Conservation (phyloP, 2,113 vertebrate species). For the Osmerus eperlanus region DNA sequence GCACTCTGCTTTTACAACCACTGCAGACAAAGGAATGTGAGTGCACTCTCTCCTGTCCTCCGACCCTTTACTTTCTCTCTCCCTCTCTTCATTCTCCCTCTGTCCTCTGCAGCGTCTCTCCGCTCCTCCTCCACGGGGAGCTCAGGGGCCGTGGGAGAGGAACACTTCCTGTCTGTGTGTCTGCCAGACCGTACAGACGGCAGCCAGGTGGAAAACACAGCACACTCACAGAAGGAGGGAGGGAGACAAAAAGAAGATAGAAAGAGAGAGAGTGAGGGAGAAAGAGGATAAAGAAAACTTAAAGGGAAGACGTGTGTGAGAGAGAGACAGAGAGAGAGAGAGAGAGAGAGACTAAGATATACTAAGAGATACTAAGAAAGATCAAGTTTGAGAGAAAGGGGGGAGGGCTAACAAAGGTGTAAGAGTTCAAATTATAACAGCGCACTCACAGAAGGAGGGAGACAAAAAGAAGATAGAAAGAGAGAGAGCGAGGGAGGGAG, state of each 20-base stretch:
- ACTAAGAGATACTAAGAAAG: too few species aligned
- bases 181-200: conserved; percentile 2
- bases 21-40: conserved; percentile 4
- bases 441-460: background rate
- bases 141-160: background rate
- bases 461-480: background rate
- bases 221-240: background rate
- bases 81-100: background rate
- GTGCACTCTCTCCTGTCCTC: background rate
- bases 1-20: conserved; percentile 21
- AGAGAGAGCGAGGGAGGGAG: background rate
- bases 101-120: background rate
- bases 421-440: too few species aligned
- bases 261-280: background rate
- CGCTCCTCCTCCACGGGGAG: background rate
- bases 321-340: background rate
- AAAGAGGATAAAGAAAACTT: background rate
- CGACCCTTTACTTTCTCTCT: background rate
- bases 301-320: background rate
- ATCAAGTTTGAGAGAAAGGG: too few species aligned
- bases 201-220: conserved; percentile 12
- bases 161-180: conserved; percentile 7
- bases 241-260: background rate
- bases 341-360: background rate
- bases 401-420: too few species aligned